Conservation (phyloP, 2,113 vertebrate genomes). For the Trochalopteron elliotii region DNA sequence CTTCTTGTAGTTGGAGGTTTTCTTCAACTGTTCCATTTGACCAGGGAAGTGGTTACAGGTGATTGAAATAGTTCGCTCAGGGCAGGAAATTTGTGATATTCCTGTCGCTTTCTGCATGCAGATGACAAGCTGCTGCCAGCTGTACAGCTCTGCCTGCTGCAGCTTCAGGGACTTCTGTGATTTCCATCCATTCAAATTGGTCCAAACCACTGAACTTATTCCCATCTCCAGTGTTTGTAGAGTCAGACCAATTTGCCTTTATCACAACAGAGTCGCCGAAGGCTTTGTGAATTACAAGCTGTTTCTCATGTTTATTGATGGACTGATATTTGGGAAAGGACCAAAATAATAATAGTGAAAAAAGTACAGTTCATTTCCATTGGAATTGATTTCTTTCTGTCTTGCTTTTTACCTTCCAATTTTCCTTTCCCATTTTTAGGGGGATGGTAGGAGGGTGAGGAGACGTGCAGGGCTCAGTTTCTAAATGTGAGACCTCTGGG, state of each 20-base stretch:
- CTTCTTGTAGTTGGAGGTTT: background rate
- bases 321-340: conserved; percentile 68
- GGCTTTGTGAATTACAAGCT: conserved; percentile 70
- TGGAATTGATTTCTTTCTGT: conserved; percentile 12
- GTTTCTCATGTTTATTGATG: conserved; percentile 76
- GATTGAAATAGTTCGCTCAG: conserved; percentile 59
- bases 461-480: conserved; percentile 57
- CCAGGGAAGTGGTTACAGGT: conserved; percentile 53
- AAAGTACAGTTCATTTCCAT: conserved; percentile 45
- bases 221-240: conserved; percentile 41
- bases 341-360: conserved; percentile 35
- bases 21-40: conserved; percentile 56
- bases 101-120: conserved; percentile 30
- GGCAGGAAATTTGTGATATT: conserved; percentile 37
- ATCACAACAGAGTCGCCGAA: conserved; percentile 46
- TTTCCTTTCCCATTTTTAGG: background rate
- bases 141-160: conserved; percentile 38
- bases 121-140: conserved; percentile 60
- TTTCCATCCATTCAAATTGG: conserved; percentile 59
- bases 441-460: background rate
- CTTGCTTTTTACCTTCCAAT: background rate
- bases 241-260: conserved; percentile 66
- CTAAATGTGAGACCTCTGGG: conserved; percentile 69
- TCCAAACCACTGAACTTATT: conserved; percentile 68
- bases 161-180: conserved; percentile 46